phyloP scores from a whole-genome alignment of 1,140 invertebrate genomes.

The Mycetomoellerius zeteki region DNA sequence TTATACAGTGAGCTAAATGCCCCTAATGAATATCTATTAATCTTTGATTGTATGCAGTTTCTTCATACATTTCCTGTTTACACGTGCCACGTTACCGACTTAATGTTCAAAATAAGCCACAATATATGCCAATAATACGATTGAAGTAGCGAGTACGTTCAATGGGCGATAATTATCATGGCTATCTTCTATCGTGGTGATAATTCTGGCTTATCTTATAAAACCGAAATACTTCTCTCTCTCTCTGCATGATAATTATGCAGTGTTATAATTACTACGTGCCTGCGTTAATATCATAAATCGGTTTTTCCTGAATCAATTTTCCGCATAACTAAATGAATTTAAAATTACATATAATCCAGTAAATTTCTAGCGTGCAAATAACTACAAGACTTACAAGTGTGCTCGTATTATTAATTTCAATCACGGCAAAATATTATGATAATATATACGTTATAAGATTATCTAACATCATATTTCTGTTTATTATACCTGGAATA shows the following conservation, averaged over 20 bases:
- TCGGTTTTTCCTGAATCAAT: neutral
- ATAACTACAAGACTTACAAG: neutral
- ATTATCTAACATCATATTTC: conserved; percentile 37
- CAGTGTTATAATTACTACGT: neutral
- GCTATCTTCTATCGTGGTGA: conserved; percentile 9
- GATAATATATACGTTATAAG: conserved; percentile 26
- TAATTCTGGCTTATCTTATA: conserved; percentile 38
- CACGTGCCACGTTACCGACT: neutral
- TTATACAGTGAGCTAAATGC: conserved; percentile 27
- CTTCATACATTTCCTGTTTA: no score
- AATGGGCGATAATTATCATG: conserved; percentile 6
- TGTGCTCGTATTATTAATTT: neutral
- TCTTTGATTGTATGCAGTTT: neutral
- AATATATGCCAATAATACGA: neutral
- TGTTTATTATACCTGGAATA: neutral
- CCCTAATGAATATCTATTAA: conserved; percentile 67
- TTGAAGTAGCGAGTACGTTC: neutral
- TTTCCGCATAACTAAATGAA: conserved; percentile 29
- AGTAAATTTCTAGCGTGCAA: conserved; percentile 18
- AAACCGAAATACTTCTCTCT: conserved; percentile 22
- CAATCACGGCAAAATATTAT: conserved; percentile 34
- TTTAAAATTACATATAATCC: conserved; percentile 1
- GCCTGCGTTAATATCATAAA: neutral
- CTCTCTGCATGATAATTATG: conserved; percentile 25
- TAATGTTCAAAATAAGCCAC: neutral